Evolutionary conservation across 2,113 vertebrate species (phyloP).

Genomic region (Anhinga anhinga): DNA sequence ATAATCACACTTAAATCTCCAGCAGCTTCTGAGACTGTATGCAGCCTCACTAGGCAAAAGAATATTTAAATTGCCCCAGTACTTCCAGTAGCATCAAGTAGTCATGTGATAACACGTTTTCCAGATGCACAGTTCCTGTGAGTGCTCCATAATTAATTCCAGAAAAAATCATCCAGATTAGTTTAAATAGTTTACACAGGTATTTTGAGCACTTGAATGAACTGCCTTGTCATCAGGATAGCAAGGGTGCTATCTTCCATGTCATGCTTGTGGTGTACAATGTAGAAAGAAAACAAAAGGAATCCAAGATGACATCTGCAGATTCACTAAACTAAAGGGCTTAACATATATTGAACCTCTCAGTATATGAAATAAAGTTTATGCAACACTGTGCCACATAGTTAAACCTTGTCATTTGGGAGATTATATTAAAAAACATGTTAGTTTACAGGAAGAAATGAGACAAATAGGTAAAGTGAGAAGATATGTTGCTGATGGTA

Average conservation of each 20-base stretch:
- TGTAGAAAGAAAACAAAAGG: neutral
- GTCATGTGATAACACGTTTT: neutral
- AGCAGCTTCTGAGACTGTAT: neutral
- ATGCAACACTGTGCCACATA: neutral
- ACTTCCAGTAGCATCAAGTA: neutral
- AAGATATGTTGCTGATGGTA: neutral
- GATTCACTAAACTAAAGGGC: neutral
- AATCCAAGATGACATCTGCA: neutral
- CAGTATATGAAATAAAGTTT: neutral
- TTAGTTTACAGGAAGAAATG: neutral
- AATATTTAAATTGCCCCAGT: neutral
- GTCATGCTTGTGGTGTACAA: neutral
- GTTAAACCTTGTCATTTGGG: neutral
- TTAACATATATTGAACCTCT: neutral
- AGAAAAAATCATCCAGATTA: neutral
- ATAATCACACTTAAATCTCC: neutral
- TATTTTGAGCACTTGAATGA: neutral
- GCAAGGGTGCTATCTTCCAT: neutral
- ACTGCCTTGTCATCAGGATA: neutral
- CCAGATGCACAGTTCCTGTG: neutral
- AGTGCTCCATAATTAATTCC: neutral
- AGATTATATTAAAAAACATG: neutral
- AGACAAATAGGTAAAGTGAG: neutral
- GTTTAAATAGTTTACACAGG: neutral
- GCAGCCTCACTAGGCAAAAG: neutral